Evolutionary conservation across 2,797 vertebrate species (phyloP).

Genomic region (Spondyliosoma cantharus): DNA sequence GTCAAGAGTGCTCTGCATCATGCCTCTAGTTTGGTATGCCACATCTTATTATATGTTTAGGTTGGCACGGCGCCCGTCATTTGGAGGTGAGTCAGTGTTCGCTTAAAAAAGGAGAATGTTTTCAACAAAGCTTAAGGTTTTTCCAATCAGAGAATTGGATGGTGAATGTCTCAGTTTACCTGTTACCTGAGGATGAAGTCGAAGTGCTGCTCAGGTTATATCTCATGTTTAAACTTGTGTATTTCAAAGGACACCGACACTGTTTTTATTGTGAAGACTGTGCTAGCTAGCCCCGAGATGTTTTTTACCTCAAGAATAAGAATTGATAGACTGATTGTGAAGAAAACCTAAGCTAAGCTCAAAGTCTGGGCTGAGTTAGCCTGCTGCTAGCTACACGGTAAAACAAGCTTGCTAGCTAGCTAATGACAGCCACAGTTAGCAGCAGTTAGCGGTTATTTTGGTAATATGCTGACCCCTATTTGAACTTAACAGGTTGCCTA

Average conservation of each 20-base stretch:
- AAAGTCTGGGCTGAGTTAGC: no score
- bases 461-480: no score
- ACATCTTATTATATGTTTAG: constrained; percentile 63
- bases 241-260: neutral
- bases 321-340: no score
- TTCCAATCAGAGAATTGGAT: constrained; percentile 26
- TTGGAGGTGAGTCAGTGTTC: constrained; percentile 64
- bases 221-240: neutral
- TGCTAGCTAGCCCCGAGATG: no score
- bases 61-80: constrained; percentile 63
- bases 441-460: no score
- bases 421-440: no score
- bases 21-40: constrained; percentile 33
- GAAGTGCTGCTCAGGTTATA: neutral
- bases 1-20: constrained; percentile 65
- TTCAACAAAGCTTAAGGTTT: constrained; percentile 58
- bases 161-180: constrained; percentile 36
- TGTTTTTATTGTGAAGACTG: neutral
- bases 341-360: no score
- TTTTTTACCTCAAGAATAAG: no score
- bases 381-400: no score
- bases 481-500: no score
- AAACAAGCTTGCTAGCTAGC: no score
- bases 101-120: constrained; percentile 63
- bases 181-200: constrained; percentile 1